These are phyloP conservation scores for honey bee (Apis mellifera) DNA, from an alignment of 1,140 invertebrate genomes.

Conservation along the genomic window Amel_HAv3.1 CM009932.2:5558001-5558500, in stretches of 20 bases:
- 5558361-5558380: constrained; percentile 96
- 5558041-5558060: constrained; percentile 7
- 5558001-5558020: not conserved
- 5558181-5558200: not conserved
- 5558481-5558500: too few species aligned
- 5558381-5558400: constrained; percentile 94
- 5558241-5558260: constrained; percentile 83
- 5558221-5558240: constrained; percentile 67
- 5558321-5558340: constrained; percentile 83
- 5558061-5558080: not conserved
- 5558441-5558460: not conserved
- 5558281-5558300: constrained; percentile 96
- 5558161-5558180: not conserved
- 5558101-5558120: constrained; percentile 39
- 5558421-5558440: constrained; percentile 87
- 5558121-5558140: not conserved
- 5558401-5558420: constrained; percentile 95
- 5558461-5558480: not conserved
- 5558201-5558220: constrained; percentile 1
- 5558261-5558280: constrained; percentile 93
- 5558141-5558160: not conserved
- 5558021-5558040: not conserved
- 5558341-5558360: constrained; percentile 90
- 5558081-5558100: constrained; percentile 17
- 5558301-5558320: constrained; percentile 89